phyloP scores from a whole-genome alignment of 2,797 vertebrate genomes.

The Hoplostethus mediterraneus region DNA sequence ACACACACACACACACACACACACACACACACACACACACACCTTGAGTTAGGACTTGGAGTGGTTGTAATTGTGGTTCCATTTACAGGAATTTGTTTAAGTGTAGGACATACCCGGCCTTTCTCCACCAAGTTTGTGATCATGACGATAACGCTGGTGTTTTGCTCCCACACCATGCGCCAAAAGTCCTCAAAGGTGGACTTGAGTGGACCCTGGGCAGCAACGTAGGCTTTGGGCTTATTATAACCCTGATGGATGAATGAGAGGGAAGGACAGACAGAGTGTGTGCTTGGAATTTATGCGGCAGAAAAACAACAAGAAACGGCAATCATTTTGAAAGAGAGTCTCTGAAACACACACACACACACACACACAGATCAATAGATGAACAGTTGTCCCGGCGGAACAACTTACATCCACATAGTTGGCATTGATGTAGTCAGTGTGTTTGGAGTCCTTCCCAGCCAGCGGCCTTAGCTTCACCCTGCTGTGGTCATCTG shows the following conservation, averaged over 20 bases:
- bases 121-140: constrained; percentile 98
- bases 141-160: constrained; percentile 94
- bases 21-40: constrained; percentile 12
- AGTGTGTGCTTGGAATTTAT: background rate
- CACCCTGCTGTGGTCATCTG: constrained; percentile 97
- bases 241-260: constrained; percentile 90
- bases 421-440: constrained; percentile 97
- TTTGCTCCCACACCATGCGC: constrained; percentile 98
- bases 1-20: constrained; percentile 7
- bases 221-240: constrained; percentile 94
- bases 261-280: background rate
- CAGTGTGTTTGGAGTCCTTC: constrained; percentile 96
- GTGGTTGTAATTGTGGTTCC: background rate
- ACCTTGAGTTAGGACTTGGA: background rate
- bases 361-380: background rate
- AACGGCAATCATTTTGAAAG: background rate
- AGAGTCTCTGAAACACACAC: background rate
- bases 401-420: constrained; percentile 91
- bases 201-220: constrained; percentile 95
- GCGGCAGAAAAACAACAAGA: background rate
- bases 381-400: background rate
- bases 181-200: constrained; percentile 97
- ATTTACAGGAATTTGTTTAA: background rate
- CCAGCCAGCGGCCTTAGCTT: constrained; percentile 92
- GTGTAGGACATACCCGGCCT: constrained; percentile 89